Evolutionary conservation across 2,113 vertebrate genomes (phyloP), one percentile per base, ranked within the genome.

Genomic region (Callopanchax toddi): DNA sequence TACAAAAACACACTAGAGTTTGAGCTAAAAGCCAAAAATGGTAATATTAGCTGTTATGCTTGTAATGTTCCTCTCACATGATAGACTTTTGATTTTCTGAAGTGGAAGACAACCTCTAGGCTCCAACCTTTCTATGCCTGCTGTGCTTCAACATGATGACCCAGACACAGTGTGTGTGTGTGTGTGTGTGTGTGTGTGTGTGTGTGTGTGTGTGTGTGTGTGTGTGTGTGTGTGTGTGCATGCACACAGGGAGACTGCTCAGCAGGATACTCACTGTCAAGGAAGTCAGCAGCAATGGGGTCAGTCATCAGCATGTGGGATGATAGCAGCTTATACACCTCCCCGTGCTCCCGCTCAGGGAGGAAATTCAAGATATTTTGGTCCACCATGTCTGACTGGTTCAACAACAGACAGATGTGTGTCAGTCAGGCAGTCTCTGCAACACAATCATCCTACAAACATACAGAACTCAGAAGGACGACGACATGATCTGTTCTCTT

Each of bases 321-420:
- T 45, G 91, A 92, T 71, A 99, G 93, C 61, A 96, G 92, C 86
- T 92, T 92, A 85, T 93, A 94, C 32, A 99, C 93, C 71, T 96
- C 93, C 0, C 83, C 91, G 57, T 97, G 97, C 81, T 99, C 96
- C 60, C 90, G 86, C 72, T 98, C 96, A 55, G 93, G 95, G 67
- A 99, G 91, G 83, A 99, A 93, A 89, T 93, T 96, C 75, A 98
- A 90, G 91, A 99, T 95, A 87, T 92, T 95, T 93, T 94, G 95
- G 90, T 97, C 95, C 91, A 96, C 91, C 91, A 98, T 91, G 89
- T 96, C 94, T 93, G 92, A 92, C 97, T 99, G 92, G 90, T 91
- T 89, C 86, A 94, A 92, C 91, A 92, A 62, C 18, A 25, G 83
- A 89, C 44, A 74, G 74, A 90, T 72, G 49, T 21, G 23, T 10